phyloP scores from a whole-genome alignment of 2,888 invertebrate genomes.

The Cryptocheilus praepositus region DNA sequence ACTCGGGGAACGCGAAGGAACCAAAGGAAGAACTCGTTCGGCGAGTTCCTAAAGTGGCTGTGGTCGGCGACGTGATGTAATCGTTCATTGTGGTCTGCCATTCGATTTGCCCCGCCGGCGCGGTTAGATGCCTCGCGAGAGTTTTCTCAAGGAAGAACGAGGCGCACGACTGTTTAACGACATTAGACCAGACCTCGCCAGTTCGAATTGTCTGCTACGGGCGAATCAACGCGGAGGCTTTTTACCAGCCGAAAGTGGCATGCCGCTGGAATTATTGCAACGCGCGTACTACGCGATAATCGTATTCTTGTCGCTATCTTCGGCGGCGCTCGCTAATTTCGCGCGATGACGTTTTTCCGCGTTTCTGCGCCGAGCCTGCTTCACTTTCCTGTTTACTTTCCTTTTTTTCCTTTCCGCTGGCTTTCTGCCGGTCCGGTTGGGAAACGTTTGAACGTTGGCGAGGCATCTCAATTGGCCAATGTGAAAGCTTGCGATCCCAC shows the following conservation, averaged over 20 bases:
- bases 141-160: constrained; percentile 24
- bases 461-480: constrained; percentile 48
- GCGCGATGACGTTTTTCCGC: too few relatives aligned
- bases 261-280: neutral
- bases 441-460: constrained; percentile 19
- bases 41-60: constrained; percentile 56
- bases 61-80: constrained; percentile 41
- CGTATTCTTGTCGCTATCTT: too few relatives aligned
- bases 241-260: too few relatives aligned
- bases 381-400: neutral
- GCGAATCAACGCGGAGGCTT: too few relatives aligned
- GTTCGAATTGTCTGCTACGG: too few relatives aligned
- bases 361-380: neutral
- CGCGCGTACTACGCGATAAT: too few relatives aligned
- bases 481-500: constrained; percentile 64
- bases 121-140: constrained; percentile 25
- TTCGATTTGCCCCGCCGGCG: constrained; percentile 37
- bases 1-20: constrained; percentile 31
- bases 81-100: constrained; percentile 46
- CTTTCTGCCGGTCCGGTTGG: neutral
- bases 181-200: neutral
- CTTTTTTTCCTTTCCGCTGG: neutral
- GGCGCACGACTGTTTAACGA: constrained; percentile 18
- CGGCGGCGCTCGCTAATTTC: too few relatives aligned
- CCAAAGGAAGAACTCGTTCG: constrained; percentile 51